These are phyloP conservation scores for Aphrophora alni DNA, from an alignment of 2,888 invertebrate species.

Conservation along the genomic window DNA sequence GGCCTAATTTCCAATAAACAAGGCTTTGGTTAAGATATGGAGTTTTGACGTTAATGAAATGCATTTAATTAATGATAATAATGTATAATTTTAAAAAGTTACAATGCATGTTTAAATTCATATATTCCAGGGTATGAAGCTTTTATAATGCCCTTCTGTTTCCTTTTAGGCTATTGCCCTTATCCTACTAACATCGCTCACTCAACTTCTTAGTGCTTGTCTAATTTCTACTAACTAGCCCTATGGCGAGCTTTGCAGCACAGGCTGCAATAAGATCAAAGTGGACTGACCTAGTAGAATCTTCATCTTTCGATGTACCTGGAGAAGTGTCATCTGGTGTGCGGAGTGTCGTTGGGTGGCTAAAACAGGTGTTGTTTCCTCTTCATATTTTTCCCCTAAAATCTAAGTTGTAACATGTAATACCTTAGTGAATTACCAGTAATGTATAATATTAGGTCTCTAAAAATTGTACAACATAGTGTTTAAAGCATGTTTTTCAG, in stretches of 20 bases:
- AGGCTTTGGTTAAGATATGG: not conserved
- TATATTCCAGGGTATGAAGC: too few relatives aligned
- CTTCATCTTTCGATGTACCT: conserved; percentile 66
- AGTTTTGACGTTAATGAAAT: not conserved
- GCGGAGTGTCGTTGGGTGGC: conserved; percentile 81
- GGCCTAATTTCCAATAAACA: not conserved
- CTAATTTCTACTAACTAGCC: not conserved
- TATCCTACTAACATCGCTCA: not conserved
- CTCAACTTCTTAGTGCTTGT: not conserved
- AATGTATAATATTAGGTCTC: too few relatives aligned
- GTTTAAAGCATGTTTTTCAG: too few relatives aligned
- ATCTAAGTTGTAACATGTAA: too few relatives aligned
- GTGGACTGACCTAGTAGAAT: conserved; percentile 75
- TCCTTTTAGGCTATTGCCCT: not conserved
- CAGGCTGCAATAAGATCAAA: conserved; percentile 74
- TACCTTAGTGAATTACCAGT: too few relatives aligned
- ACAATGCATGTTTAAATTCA: too few relatives aligned
- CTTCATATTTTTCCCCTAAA: not conserved
- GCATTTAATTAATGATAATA: not conserved
- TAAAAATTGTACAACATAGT: too few relatives aligned
- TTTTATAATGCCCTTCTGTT: not conserved
- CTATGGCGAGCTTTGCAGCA: conserved; percentile 73
- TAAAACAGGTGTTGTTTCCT: conserved; percentile 69
- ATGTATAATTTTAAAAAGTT: not conserved
- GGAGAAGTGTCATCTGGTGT: conserved; percentile 74